A percentile compares a stretch with the other conserved stretches of the same genome.
phyloP scores from a whole-genome alignment of 2,113 vertebrate species.

The Anser cygnoides region DNA sequence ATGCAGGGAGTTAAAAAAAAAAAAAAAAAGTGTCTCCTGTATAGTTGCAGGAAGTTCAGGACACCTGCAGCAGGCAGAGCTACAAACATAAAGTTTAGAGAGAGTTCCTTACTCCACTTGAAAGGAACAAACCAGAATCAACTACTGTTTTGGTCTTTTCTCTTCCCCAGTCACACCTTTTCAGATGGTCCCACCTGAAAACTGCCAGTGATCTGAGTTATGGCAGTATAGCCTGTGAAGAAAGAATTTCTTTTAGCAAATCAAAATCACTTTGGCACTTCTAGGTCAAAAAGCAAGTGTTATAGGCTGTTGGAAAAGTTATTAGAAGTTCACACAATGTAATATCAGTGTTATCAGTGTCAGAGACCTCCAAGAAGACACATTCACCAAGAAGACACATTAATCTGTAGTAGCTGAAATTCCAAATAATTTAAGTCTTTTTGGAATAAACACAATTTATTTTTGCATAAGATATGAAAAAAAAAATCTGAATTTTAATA shows the following conservation, averaged over 20 bases:
- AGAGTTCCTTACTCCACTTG: not conserved
- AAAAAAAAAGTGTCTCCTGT: not conserved
- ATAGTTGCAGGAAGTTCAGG: constrained; percentile 1
- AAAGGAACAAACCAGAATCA: constrained; percentile 8
- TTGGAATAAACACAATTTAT: not conserved
- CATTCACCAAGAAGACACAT: not conserved
- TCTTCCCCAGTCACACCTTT: not conserved
- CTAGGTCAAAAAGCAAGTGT: constrained; percentile 37
- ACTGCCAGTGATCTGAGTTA: not conserved
- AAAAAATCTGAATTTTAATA: not conserved
- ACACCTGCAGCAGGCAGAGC: not conserved
- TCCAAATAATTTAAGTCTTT: not conserved
- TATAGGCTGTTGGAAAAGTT: not conserved
- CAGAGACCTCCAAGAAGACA: constrained; percentile 6
- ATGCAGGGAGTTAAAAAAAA: not conserved
- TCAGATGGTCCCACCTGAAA: not conserved
- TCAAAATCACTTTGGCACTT: constrained; percentile 12
- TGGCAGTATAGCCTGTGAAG: not conserved
- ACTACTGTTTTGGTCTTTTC: not conserved
- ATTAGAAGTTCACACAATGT: not conserved
- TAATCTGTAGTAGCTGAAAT: not conserved
- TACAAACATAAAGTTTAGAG: not conserved
- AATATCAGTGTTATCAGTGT: not conserved
- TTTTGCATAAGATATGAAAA: not conserved
- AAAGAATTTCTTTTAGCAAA: constrained; percentile 10